Evolutionary conservation across 37 sponge, comb jelly and placozoan genomes (phyloP), one percentile per base, ranked within the genome.

Genomic region (Halisarca cf. caerulea): DNA sequence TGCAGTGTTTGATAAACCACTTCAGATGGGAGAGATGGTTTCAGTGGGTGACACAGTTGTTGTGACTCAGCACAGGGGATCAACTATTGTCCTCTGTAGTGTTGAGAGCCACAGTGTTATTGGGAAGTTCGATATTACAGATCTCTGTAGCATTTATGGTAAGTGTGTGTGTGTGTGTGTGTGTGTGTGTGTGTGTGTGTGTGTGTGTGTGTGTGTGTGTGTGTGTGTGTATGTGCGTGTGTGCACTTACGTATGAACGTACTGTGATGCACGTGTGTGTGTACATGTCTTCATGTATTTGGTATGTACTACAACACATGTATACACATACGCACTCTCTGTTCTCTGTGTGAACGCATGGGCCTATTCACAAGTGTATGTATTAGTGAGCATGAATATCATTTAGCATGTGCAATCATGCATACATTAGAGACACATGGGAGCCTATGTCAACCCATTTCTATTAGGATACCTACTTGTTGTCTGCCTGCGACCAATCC

Each of bases 61-160:
- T 41, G 25, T 74, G 18, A 24, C 77, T 41, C 77, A 74, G 14
- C 45, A 40, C 23, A 17, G 77, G 24, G 45, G 77, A 2, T 74
- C 77, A 33, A 37, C 18, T 20, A 5, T 74, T 20, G 25, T 74
- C 9, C 24, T 74, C 1, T 74, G 77, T 40, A 17, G 25, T 74
- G 42, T 11, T 23, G 21, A 40, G 15, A 41, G 23, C 9, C 15
- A 37, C 15, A n/a, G 41, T 18, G 44, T 74, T 3, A 74, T 74
- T 40, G 77, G 77, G 2, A 74, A 20, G 11, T 36, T 74, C 24
- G 77, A 74, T 25, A 37, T 74, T 37, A 74, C 77, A 41, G 77
- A 74, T 41, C 9, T 74, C 0, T 74, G 77, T 44, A 41, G 77
- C 44, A 74, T 74, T 1, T 74, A 74, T 41, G 45, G 77, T 74